Conservation (phyloP, 2,888 invertebrate species). For the Archips xylosteana region DNA sequence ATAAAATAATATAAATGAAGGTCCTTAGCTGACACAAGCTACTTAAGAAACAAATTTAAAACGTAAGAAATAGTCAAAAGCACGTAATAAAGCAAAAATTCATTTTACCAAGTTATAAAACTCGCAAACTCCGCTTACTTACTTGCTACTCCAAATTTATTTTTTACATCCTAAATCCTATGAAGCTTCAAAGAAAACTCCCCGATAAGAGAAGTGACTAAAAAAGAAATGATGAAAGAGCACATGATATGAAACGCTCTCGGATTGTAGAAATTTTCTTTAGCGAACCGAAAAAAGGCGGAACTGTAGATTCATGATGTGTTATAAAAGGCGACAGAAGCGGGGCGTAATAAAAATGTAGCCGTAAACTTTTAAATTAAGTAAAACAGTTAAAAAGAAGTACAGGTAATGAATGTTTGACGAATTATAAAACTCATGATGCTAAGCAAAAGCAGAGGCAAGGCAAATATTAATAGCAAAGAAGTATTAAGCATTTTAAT, state of each 20-base stretch:
- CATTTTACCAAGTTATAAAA: conserved; percentile 15
- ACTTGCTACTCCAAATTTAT: conserved; percentile 33
- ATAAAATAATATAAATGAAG: too few species aligned
- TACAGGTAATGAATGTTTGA: too few species aligned
- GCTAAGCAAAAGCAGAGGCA: background rate
- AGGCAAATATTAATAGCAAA: background rate
- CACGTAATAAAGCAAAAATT: background rate
- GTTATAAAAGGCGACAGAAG: conserved; percentile 14
- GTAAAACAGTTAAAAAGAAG: background rate
- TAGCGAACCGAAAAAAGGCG: conserved; percentile 56
- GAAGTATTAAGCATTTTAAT: background rate
- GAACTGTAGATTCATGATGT: conserved; percentile 50
- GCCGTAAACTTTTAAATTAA: too few species aligned
- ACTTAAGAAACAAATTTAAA: background rate
- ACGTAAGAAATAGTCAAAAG: background rate
- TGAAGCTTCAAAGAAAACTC: conserved; percentile 59
- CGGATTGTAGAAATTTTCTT: conserved; percentile 59
- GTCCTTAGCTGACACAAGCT: background rate
- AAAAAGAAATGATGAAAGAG: conserved; percentile 65
- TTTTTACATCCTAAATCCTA: conserved; percentile 52
- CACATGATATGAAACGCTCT: conserved; percentile 65
- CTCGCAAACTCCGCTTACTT: conserved; percentile 15
- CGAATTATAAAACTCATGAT: too few species aligned
- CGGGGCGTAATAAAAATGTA: conserved; percentile 2
- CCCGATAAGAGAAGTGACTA: conserved; percentile 53